Evolutionary conservation across 2,113 vertebrate species (phyloP).

Genomic region (Aepyceros melampus): DNA sequence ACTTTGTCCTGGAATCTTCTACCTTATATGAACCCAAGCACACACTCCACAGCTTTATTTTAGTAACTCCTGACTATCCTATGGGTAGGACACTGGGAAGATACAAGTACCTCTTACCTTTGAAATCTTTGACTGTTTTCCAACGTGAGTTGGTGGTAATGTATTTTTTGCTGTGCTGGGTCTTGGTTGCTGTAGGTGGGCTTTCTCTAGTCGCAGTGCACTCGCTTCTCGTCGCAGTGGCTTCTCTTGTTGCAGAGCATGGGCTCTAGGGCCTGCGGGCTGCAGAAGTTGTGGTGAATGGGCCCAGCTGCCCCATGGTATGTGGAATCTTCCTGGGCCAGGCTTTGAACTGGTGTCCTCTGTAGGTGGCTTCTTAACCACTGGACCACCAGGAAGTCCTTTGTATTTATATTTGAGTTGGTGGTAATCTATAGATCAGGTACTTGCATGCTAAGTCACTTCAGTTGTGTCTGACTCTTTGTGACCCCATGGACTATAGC

Average conservation of each 20-base stretch:
- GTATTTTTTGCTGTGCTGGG: not conserved
- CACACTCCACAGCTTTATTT: not conserved
- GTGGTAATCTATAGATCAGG: not conserved
- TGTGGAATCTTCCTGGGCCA: not conserved
- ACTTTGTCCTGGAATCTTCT: not conserved
- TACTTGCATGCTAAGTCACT: not conserved
- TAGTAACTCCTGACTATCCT: not conserved
- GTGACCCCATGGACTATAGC: not conserved
- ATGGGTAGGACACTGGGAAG: not conserved
- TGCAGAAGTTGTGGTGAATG: not conserved
- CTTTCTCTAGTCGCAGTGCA: not conserved
- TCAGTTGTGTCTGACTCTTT: not conserved
- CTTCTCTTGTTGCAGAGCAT: not conserved
- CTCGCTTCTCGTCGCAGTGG: not conserved
- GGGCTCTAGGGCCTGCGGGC: not conserved
- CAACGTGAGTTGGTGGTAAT: not conserved
- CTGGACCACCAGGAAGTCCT: not conserved
- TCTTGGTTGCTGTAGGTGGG: not conserved
- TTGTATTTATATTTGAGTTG: not conserved
- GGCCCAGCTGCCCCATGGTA: not conserved
- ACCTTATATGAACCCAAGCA: not conserved
- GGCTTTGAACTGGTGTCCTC: fast-evolving
- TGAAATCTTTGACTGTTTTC: not conserved
- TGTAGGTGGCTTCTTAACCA: not conserved
- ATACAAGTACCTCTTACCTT: not conserved